phyloP scores from a whole-genome alignment of 2,888 invertebrate genomes.

The Drosophila antonietae region DNA sequence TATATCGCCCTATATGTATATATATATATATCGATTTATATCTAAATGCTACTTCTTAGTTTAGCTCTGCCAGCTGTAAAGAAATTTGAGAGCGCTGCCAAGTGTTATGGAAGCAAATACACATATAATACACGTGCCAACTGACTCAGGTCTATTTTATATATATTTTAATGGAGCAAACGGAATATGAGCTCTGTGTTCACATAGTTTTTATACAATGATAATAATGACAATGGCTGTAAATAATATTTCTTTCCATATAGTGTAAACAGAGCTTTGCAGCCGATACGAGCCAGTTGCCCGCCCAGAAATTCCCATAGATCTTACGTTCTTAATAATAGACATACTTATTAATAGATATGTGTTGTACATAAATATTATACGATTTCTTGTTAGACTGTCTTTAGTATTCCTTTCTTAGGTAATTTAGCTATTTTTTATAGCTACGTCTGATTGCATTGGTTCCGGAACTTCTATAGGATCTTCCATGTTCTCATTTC shows the following conservation, averaged over 20 bases:
- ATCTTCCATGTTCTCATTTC: conserved; percentile 1
- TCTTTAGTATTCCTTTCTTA: not conserved
- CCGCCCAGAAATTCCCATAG: not conserved
- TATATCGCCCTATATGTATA: too few relatives aligned
- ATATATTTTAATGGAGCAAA: not conserved
- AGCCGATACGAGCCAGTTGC: not conserved
- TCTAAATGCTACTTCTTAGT: not conserved
- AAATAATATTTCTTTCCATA: not conserved
- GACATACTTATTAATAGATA: too few relatives aligned
- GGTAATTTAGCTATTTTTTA: not conserved
- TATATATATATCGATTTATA: not conserved
- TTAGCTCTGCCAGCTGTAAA: not conserved
- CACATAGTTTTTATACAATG: not conserved
- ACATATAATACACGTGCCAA: not conserved
- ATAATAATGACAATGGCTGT: not conserved
- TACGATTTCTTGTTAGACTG: too few relatives aligned
- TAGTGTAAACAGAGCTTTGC: not conserved
- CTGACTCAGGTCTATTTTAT: not conserved
- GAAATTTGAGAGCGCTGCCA: not conserved
- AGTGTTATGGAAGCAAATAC: not conserved
- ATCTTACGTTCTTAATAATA: not conserved
- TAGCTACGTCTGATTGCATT: not conserved
- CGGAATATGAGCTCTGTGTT: not conserved
- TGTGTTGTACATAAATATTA: not conserved
- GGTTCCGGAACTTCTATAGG: conserved; percentile 7